Evolutionary conservation across 2,797 vertebrate species (phyloP).

Genomic region (Synaphobranchus kaupii): DNA sequence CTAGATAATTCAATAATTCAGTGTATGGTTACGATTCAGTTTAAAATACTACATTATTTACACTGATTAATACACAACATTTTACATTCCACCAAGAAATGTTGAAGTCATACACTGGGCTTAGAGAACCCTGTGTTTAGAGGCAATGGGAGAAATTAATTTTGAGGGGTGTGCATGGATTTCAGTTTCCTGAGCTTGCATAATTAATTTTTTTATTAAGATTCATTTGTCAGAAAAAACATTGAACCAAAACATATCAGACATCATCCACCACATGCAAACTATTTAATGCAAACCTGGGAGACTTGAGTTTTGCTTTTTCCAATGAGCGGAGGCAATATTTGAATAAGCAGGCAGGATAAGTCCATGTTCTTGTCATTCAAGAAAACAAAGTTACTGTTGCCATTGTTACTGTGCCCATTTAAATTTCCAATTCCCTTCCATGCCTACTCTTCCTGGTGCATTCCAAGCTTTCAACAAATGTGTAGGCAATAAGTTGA

Average conservation of each 20-base stretch:
- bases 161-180: background rate
- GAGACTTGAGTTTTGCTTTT: background rate
- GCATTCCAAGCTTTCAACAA: background rate
- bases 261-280: background rate
- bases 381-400: background rate
- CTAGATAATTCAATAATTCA: too few species aligned
- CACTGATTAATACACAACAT: too few species aligned
- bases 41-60: too few species aligned
- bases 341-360: background rate
- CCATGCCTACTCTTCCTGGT: background rate
- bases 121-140: background rate
- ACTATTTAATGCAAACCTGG: background rate
- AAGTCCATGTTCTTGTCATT: too few species aligned
- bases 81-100: too few species aligned
- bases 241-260: background rate
- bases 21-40: too few species aligned
- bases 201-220: too few species aligned
- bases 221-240: background rate
- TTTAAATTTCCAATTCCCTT: background rate
- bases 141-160: background rate
- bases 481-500: background rate
- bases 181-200: background rate
- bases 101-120: too few species aligned
- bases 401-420: background rate
- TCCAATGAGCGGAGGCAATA: background rate